Evolutionary conservation across 2,888 invertebrate genomes (phyloP), one percentile per base, ranked within the genome.

Genomic region (Torymus auratus): DNA sequence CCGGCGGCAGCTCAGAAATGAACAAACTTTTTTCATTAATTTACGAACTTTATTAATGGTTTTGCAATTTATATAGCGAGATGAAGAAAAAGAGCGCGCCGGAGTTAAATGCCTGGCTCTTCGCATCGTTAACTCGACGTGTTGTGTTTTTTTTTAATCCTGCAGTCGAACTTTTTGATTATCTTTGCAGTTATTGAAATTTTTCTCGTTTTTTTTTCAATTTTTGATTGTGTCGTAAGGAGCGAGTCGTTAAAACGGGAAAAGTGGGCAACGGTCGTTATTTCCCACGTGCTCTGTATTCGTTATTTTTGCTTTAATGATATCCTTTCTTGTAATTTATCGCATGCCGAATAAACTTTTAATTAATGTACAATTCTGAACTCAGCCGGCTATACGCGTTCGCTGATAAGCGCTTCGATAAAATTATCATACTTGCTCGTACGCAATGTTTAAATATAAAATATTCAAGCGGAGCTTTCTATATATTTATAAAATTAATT

Each of bases 1-100:
- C 41, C 1, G 28, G 28, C 28, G 28, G 41, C 41, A 41, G 41
- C 41, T 41, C 0, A 67, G 17, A 20, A 60, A 72, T 62, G 62
- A 71, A 65, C 17, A 61, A 61, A 72, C 2, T 76, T 76, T 62
- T 65, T 76, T 76, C 20, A 70, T 71, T 71, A 50, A 80, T 70
- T 68, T 64, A 13, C 77, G 14, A 20, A 80, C n/a, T 55, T 62
- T 74, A 58, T 68, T 50, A 53, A 72, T 67, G 58, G 67, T 61
- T 72, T 62, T 69, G 20, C 17, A 77, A 64, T 64, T 68, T 23
- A 50, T 62, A 62, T 41, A 41, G 41, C 7, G 41, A 41, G 41
- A 41, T 41, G 41, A 41, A 41, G 7, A 41, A 10, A 5, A 5
- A 5, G 28, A 28, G 28, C 5, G 50, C 17, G 17, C 53, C 53